Percentiles rank a stretch among this genome's conserved stretches.
Evolutionary conservation across 2,113 vertebrate genomes (phyloP).

Genomic region (Erpornis zantholeuca): DNA sequence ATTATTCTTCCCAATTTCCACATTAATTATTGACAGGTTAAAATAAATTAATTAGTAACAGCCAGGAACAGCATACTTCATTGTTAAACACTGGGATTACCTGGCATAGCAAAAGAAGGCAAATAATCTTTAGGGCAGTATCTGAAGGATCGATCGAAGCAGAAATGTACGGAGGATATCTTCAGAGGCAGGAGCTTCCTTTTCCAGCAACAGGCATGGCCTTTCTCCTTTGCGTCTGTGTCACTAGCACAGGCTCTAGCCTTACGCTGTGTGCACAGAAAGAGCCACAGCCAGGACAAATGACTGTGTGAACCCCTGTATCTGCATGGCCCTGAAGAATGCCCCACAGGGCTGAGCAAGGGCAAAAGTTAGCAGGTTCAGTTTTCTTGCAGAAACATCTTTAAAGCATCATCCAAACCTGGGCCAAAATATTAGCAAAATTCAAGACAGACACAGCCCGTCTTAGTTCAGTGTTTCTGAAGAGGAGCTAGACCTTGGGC

Average conservation of each 20-base stretch:
- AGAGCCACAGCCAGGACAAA: background rate
- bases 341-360: background rate
- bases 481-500: background rate
- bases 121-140: background rate
- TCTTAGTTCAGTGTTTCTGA: background rate
- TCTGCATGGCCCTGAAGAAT: background rate
- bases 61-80: background rate
- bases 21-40: constrained; percentile 36
- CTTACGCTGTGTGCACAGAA: background rate
- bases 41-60: constrained; percentile 42
- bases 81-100: background rate
- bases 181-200: background rate
- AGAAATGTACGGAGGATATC: background rate
- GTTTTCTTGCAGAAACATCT: background rate
- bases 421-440: background rate
- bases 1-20: constrained; percentile 3
- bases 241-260: background rate
- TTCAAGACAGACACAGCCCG: background rate
- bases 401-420: background rate
- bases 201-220: background rate
- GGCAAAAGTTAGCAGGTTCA: background rate
- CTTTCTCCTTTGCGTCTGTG: background rate
- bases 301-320: accelerated
- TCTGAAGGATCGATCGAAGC: background rate
- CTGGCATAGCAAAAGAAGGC: background rate